These are phyloP conservation scores for Salvelinus fontinalis DNA, from an alignment of 2,113 vertebrate species.

Conservation along the genomic window DNA sequence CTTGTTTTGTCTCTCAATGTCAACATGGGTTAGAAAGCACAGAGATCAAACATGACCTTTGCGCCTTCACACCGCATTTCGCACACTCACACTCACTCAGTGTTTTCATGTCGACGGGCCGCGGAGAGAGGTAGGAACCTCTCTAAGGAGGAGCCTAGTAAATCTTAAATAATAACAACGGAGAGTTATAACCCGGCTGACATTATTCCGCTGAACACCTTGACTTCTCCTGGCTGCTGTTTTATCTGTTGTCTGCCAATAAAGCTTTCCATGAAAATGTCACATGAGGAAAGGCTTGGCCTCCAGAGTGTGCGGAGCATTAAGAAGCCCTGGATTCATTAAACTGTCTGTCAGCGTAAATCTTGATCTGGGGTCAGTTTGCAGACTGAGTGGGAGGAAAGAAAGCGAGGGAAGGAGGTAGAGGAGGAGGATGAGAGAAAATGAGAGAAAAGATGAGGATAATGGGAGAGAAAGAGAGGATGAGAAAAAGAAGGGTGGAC, in stretches of 20 bases:
- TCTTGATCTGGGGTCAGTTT: slow-evolving; percentile 62
- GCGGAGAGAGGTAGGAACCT: neutral
- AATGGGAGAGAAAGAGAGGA: neutral
- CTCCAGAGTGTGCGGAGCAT: slow-evolving; percentile 54
- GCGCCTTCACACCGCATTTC: slow-evolving; percentile 11
- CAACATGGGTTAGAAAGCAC: slow-evolving; percentile 29
- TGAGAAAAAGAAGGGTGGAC: neutral
- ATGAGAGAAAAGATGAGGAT: neutral
- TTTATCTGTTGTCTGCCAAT: slow-evolving; percentile 70
- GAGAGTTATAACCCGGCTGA: slow-evolving; percentile 67
- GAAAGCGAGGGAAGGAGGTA: neutral
- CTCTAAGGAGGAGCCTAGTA: slow-evolving; percentile 29
- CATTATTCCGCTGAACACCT: slow-evolving; percentile 65
- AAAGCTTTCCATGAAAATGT: slow-evolving; percentile 69
- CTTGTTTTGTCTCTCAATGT: slow-evolving; percentile 34
- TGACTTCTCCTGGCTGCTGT: slow-evolving; percentile 52
- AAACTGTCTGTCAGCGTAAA: slow-evolving; percentile 73
- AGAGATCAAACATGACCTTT: slow-evolving; percentile 59
- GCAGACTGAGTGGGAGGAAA: slow-evolving; percentile 30
- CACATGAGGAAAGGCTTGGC: slow-evolving; percentile 59
- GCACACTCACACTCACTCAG: neutral
- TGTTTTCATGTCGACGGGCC: neutral
- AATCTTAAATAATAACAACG: slow-evolving; percentile 70
- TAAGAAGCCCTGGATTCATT: slow-evolving; percentile 69
- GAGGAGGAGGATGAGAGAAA: neutral